phyloP scores from a whole-genome alignment of 2,888 invertebrate species.

The Eucera pruinosa region DNA sequence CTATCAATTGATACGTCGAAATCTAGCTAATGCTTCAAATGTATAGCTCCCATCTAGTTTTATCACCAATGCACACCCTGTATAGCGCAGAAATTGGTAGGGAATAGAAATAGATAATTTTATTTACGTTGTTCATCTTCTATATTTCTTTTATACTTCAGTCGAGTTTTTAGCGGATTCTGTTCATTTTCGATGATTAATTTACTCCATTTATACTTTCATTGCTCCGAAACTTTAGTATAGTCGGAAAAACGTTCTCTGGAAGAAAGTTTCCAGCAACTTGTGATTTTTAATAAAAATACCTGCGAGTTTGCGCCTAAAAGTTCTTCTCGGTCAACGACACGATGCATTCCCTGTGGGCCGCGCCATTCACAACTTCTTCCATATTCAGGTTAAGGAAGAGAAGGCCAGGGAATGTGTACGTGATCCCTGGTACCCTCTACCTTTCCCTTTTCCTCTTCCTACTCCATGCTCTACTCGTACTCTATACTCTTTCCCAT shows the following conservation, averaged over 20 bases:
- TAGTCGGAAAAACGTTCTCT: too few relatives aligned
- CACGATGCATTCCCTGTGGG: conserved; percentile 1
- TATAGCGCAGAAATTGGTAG: too few relatives aligned
- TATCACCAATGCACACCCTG: too few relatives aligned
- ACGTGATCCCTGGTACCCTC: conserved; percentile 39
- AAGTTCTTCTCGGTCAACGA: background rate
- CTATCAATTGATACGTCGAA: too few relatives aligned
- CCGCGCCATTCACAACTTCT: conserved; percentile 25
- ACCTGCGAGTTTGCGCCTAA: conserved; percentile 1
- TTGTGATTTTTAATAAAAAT: conserved; percentile 32
- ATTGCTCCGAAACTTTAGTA: background rate
- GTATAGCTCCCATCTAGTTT: too few relatives aligned
- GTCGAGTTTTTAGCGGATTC: conserved; percentile 29
- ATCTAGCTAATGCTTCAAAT: too few relatives aligned
- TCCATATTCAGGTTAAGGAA: conserved; percentile 55
- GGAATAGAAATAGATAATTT: too few relatives aligned
- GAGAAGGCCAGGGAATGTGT: conserved; percentile 32
- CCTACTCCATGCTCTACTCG: background rate
- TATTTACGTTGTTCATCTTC: background rate
- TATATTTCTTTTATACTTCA: conserved; percentile 2
- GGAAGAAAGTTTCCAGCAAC: background rate
- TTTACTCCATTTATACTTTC: background rate
- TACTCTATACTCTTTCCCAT: background rate
- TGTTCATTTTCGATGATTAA: background rate
- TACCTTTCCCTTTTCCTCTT: background rate